Evolutionary conservation across 2,888 invertebrate species (phyloP).

Genomic region (Pseudococcus viburni): DNA sequence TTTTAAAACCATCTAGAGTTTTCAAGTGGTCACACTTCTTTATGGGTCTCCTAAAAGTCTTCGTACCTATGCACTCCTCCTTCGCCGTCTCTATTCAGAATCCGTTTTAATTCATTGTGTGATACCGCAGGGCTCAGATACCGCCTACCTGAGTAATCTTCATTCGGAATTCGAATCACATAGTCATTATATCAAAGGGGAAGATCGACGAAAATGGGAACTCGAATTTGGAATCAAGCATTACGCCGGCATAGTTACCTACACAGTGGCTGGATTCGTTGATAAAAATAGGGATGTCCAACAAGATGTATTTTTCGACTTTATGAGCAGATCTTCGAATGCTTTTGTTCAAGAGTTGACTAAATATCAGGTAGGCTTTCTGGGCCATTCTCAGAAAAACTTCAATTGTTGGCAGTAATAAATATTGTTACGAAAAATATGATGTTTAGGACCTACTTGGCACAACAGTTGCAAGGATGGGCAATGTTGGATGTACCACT

Average conservation of each 20-base stretch:
- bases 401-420: conserved; percentile 44
- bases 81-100: neutral
- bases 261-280: conserved; percentile 86
- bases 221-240: conserved; percentile 91
- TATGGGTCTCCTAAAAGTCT: too few relatives aligned
- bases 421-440: neutral
- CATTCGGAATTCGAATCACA: conserved; percentile 90
- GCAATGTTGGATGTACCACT: conserved; percentile 72
- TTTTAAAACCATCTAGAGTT: too few relatives aligned
- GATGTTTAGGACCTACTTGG: conserved; percentile 74
- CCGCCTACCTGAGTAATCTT: conserved; percentile 88
- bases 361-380: conserved; percentile 74
- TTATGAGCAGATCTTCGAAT: conserved; percentile 86
- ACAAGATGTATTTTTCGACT: conserved; percentile 93
- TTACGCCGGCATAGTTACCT: conserved; percentile 91
- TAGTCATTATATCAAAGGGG: conserved; percentile 86
- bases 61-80: too few relatives aligned
- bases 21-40: too few relatives aligned
- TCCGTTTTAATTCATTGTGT: neutral
- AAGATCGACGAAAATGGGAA: conserved; percentile 90
- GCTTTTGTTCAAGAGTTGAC: conserved; percentile 85
- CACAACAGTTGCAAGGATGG: conserved; percentile 72
- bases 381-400: conserved; percentile 60
- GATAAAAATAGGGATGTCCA: conserved; percentile 94
- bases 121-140: conserved; percentile 81